These are phyloP conservation scores for Galendromus occidentalis DNA, from an alignment of 1,140 invertebrate genomes.

Conservation along the genomic window DNA sequence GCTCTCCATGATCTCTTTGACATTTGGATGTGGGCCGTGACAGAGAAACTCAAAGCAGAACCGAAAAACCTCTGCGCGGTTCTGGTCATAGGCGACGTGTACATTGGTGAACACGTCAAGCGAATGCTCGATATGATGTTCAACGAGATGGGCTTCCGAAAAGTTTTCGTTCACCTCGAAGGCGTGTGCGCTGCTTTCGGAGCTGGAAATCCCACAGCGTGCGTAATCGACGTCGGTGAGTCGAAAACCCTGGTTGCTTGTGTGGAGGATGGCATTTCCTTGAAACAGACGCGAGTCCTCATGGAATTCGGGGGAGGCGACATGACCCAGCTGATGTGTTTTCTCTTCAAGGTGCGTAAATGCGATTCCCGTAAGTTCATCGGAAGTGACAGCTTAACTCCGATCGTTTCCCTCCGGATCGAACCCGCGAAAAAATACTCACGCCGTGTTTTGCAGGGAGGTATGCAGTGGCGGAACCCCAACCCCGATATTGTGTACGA, in stretches of 20 bases:
- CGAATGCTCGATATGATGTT: constrained; percentile 61
- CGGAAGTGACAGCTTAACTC: too few relatives aligned
- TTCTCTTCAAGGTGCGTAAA: constrained; percentile 38
- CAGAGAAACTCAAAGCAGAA: constrained; percentile 50
- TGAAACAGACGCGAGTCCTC: constrained; percentile 52
- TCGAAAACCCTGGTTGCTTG: constrained; percentile 87
- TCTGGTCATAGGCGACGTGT: constrained; percentile 72
- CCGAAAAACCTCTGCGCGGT: constrained; percentile 62
- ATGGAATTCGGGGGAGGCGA: constrained; percentile 75
- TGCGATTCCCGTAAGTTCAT: too few relatives aligned
- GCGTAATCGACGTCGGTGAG: constrained; percentile 84
- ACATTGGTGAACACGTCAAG: constrained; percentile 63
- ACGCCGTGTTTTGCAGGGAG: background rate
- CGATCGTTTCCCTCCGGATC: too few relatives aligned
- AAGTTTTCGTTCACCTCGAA: constrained; percentile 70
- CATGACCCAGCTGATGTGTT: constrained; percentile 61
- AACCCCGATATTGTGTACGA: constrained; percentile 36
- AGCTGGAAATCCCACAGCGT: constrained; percentile 68
- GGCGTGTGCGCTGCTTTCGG: constrained; percentile 66
- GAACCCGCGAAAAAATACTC: too few relatives aligned
- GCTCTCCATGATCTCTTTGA: constrained; percentile 61
- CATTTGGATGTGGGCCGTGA: constrained; percentile 64
- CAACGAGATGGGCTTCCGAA: constrained; percentile 60
- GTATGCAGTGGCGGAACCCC: constrained; percentile 38
- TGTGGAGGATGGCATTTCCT: constrained; percentile 85